A percentile compares a stretch with the other conserved stretches of the same genome.
phyloP scores from a whole-genome alignment of 2,888 invertebrate species.

The Drosophila buzzatii region DNA sequence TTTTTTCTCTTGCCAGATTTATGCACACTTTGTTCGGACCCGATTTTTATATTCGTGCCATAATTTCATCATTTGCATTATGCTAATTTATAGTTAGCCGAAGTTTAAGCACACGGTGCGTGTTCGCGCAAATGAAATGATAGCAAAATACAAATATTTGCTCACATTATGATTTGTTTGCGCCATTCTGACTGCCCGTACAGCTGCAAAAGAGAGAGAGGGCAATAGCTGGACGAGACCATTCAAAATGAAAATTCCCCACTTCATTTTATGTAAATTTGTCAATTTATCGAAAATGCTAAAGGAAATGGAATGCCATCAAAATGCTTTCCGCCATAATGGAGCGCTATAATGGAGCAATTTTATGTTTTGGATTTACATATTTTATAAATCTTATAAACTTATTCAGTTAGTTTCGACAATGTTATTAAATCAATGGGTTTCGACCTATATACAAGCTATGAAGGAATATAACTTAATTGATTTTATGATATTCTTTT shows the following conservation, averaged over 20 bases:
- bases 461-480: background rate
- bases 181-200: background rate
- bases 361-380: slow-evolving; percentile 31
- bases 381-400: slow-evolving; percentile 26
- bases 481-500: background rate
- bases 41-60: slow-evolving; percentile 28
- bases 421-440: background rate
- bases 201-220: background rate
- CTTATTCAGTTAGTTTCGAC: background rate
- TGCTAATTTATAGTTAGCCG: slow-evolving; percentile 62
- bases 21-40: slow-evolving; percentile 30
- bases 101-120: slow-evolving; percentile 12
- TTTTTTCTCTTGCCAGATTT: slow-evolving; percentile 9
- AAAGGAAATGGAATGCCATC: slow-evolving; percentile 39
- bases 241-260: slow-evolving; percentile 11
- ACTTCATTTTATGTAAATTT: slow-evolving; percentile 61
- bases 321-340: slow-evolving; percentile 25
- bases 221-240: background rate
- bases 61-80: slow-evolving; percentile 66
- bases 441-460: background rate
- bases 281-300: slow-evolving; percentile 49
- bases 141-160: slow-evolving; percentile 56
- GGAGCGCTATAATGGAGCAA: slow-evolving; percentile 47
- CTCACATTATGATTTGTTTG: slow-evolving; percentile 62
- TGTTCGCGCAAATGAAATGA: slow-evolving; percentile 55